Conservation (phyloP, 2,113 vertebrate genomes). For the Reinhardtius hippoglossoides region DNA sequence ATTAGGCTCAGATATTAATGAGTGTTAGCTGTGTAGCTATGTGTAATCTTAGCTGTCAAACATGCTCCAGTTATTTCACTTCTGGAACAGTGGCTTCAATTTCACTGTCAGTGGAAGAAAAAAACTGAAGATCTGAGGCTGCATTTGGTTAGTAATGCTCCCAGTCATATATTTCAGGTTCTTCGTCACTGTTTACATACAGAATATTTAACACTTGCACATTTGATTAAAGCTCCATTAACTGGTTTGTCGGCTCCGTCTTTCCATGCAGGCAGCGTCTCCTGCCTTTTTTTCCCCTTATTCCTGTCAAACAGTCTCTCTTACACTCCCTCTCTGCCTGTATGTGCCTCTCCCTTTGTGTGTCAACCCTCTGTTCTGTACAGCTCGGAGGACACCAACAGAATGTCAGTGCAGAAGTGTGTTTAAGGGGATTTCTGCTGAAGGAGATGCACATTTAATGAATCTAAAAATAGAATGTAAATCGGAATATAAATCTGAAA, state of each 20-base stretch:
- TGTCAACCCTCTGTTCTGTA: conserved; percentile 18
- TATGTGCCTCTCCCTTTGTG: conserved; percentile 25
- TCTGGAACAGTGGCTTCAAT: conserved; percentile 5
- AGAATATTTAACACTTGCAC: conserved; percentile 30
- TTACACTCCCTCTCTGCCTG: conserved; percentile 2
- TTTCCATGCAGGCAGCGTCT: conserved; percentile 1
- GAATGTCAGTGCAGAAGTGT: conserved; percentile 57
- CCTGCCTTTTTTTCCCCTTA: conserved; percentile 25
- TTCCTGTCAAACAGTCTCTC: conserved; percentile 37
- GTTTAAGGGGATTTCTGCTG: conserved; percentile 68
- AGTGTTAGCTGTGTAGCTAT: conserved; percentile 38
- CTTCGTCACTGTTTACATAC: conserved; percentile 22
- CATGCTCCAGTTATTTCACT: conserved; percentile 56
- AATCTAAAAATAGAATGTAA: conserved; percentile 10
- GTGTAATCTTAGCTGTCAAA: conserved; percentile 54
- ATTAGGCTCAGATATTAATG: conserved; percentile 56
- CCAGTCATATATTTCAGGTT: conserved; percentile 14
- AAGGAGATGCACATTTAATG: conserved; percentile 79
- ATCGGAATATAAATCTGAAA: conserved; percentile 60
- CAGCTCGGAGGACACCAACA: conserved; percentile 59
- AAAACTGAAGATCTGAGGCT: conserved; percentile 8
- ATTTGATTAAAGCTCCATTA: conserved; percentile 31
- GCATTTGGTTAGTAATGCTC: conserved; percentile 16
- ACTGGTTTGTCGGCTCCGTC: conserved; percentile 22
- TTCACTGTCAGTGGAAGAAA: conserved; percentile 2